Evolutionary conservation across 2,888 invertebrate species (phyloP), one percentile per base, ranked within the genome.

Genomic region (Aphrophora alni): DNA sequence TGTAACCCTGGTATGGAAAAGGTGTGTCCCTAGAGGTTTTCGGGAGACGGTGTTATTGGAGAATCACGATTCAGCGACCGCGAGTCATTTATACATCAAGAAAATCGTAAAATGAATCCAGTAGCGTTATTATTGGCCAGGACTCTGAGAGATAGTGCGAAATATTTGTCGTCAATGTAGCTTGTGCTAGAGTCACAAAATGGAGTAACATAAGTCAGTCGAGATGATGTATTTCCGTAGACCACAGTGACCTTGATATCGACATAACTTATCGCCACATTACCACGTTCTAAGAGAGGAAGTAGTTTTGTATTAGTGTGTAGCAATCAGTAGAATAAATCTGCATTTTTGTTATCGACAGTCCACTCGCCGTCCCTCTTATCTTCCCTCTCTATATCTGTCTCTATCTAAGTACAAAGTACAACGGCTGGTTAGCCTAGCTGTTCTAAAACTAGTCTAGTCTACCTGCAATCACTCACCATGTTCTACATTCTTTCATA

Each of bases 221-320:
- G 78, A 70, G 17, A 24, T 25, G 28, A 77, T 59, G 77, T n/a
- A 59, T 14, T 51, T 26, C 14, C 27, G 68, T n/a, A 26, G 12
- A 10, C 68, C 77, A 21, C 17, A 24, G 12, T 69, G 78, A 12
- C 78, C 78, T 0, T 78, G 78, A 70, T 38, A 27, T 24, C 81
- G 12, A 59, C 80, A 0, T 87, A 87, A 70, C 38, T 87, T 0
- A 80, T 87, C 14, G 86, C 86, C 0, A 87, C 86, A 0, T 82
- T 87, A 10, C 86, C 86, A 0, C 71, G 85, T 0, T 33, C 33
- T n/a, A n/a, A n/a, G n/a, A n/a, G n/a, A n/a, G n/a, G n/a, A n/a
- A n/a, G n/a, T n/a, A n/a, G n/a, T n/a, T n/a, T n/a, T n/a, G n/a
- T n/a, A n/a, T n/a, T n/a, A n/a, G n/a, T n/a, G n/a, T n/a, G n/a